phyloP scores from a whole-genome alignment of 2,797 vertebrate genomes.

The Ibycter americanus region DNA sequence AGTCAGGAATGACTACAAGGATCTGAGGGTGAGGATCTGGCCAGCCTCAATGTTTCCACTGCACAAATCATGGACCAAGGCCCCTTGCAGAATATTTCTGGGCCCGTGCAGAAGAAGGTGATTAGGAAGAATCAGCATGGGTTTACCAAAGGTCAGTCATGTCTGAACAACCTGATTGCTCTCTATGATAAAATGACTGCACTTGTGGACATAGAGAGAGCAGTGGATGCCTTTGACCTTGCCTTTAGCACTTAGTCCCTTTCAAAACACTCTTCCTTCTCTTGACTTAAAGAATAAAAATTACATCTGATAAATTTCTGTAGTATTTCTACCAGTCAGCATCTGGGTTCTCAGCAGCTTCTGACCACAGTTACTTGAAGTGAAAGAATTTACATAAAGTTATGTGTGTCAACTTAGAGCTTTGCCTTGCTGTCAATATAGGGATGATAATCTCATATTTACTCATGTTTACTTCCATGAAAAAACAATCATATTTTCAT shows the following conservation, averaged over 20 bases:
- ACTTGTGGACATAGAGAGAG: not conserved
- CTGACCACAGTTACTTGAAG: not conserved
- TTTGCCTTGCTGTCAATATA: not conserved
- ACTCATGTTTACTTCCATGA: not conserved
- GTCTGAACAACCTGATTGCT: not conserved
- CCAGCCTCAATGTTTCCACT: not conserved
- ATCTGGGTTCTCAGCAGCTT: not conserved
- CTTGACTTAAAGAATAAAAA: not conserved
- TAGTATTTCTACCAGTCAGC: not conserved
- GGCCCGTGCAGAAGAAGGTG: not conserved
- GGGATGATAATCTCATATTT: not conserved
- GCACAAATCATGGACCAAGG: not conserved
- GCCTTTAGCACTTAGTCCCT: not conserved
- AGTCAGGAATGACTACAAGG: not conserved
- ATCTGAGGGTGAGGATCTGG: not conserved
- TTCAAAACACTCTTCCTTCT: not conserved
- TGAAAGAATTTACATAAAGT: not conserved
- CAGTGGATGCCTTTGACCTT: not conserved
- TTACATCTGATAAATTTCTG: not conserved
- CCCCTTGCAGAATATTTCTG: not conserved
- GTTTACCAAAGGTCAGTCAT: not conserved
- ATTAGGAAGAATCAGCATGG: not conserved
- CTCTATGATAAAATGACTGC: not conserved
- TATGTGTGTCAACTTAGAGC: not conserved
- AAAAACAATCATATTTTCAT: not conserved